These are phyloP conservation scores for Epinephelus fuscoguttatus DNA, from an alignment of 2,113 vertebrate species.

Conservation along the genomic window DNA sequence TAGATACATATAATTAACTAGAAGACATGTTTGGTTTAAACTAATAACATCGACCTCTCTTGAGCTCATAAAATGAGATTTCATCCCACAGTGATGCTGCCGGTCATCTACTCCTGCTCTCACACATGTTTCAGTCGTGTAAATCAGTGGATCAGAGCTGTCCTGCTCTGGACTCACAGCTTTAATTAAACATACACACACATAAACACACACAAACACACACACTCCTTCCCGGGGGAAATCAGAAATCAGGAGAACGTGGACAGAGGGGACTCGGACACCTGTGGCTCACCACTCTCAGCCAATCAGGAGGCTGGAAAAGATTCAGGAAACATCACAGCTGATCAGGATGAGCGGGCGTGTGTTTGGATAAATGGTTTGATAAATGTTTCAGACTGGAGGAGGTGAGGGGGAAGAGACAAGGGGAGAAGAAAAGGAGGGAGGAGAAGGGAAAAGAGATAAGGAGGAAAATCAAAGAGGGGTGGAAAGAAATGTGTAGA, in stretches of 20 bases:
- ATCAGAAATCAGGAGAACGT: slow-evolving; percentile 53
- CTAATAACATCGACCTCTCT: not conserved
- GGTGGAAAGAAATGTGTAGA: not conserved
- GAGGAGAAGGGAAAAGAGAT: too few species aligned
- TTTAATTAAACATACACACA: slow-evolving; percentile 30
- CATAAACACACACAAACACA: slow-evolving; percentile 31
- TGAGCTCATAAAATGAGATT: not conserved
- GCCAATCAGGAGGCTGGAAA: slow-evolving; percentile 61
- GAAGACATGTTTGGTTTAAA: not conserved
- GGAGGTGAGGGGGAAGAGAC: not conserved
- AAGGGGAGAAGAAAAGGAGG: too few species aligned
- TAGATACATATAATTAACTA: too few species aligned
- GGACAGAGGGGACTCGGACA: slow-evolving; percentile 25
- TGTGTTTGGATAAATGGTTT: slow-evolving; percentile 27
- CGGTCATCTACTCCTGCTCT: not conserved
- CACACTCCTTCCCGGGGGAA: slow-evolving; percentile 29
- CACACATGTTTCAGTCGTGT: not conserved
- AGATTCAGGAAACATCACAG: slow-evolving; percentile 21
- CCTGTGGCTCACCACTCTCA: slow-evolving; percentile 53
- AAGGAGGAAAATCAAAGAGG: not conserved
- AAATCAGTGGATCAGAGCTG: not conserved
- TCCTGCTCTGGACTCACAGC: not conserved
- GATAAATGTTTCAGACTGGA: slow-evolving; percentile 25
- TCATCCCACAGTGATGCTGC: not conserved
- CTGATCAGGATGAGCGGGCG: slow-evolving; percentile 13